Percentiles rank a stretch among this genome's conserved stretches.
Evolutionary conservation across 2,113 vertebrate species (phyloP).

Genomic region (Lycaon pictus): DNA sequence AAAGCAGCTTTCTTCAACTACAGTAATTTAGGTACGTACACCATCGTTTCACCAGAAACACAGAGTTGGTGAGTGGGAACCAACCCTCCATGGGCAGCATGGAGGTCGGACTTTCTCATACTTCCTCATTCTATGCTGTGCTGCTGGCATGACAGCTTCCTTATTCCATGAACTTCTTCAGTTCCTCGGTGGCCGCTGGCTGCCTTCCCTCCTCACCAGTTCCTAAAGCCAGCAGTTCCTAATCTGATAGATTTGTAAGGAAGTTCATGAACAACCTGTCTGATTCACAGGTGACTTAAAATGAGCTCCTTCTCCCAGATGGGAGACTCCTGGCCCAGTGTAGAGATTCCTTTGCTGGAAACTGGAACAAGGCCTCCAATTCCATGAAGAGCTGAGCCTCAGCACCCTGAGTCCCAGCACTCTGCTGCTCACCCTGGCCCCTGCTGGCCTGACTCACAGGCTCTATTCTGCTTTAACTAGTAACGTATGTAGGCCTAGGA

Average conservation of each 20-base stretch:
- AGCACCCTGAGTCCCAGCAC: background rate
- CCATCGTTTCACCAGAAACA: background rate
- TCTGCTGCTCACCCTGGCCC: background rate
- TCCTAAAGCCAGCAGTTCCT: no score
- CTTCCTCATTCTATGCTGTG: background rate
- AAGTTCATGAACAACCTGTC: background rate
- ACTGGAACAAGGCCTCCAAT: background rate
- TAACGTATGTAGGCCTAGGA: background rate
- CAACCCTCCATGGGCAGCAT: background rate
- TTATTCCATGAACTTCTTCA: background rate
- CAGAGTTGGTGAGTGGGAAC: background rate
- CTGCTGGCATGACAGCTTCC: background rate
- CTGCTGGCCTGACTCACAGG: background rate
- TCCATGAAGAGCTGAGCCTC: background rate
- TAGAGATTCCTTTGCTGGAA: background rate
- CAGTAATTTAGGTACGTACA: no score
- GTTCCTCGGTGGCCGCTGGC: background rate
- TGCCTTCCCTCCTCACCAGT: background rate
- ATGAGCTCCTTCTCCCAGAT: background rate
- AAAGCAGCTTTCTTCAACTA: background rate
- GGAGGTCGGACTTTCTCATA: background rate
- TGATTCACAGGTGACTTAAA: background rate
- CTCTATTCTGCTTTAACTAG: background rate
- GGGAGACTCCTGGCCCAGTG: background rate
- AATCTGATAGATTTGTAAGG: background rate